Conservation (phyloP, 2,888 invertebrate genomes). For the Pocota personata region DNA sequence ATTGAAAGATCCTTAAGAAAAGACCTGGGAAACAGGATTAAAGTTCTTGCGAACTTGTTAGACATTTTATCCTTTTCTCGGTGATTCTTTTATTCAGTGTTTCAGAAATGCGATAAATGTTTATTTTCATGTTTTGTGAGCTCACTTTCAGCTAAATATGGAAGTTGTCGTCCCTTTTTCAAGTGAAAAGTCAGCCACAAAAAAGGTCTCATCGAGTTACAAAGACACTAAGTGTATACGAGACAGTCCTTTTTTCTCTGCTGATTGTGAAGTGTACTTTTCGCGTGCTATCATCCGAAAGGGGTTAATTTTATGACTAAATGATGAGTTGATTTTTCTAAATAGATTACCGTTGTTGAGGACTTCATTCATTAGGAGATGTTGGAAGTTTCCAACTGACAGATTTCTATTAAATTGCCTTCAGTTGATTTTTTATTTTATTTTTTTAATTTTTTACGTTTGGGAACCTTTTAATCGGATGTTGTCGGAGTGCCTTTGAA, state of each 20-base stretch:
- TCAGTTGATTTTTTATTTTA: background rate
- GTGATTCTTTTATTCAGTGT: slow-evolving; percentile 36
- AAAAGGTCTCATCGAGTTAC: slow-evolving; percentile 39
- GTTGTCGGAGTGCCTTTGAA: slow-evolving; percentile 38
- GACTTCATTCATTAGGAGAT: slow-evolving; percentile 53
- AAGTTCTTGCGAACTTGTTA: slow-evolving; percentile 56
- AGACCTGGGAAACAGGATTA: slow-evolving; percentile 61
- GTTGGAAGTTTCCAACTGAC: slow-evolving; percentile 44
- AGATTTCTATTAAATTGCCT: slow-evolving; percentile 28
- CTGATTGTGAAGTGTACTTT: slow-evolving; percentile 21
- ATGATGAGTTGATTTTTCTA: slow-evolving; percentile 69
- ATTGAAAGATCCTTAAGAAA: slow-evolving; percentile 44
- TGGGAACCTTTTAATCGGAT: slow-evolving; percentile 50
- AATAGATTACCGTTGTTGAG: slow-evolving; percentile 64
- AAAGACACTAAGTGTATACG: slow-evolving; percentile 16
- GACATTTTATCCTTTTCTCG: slow-evolving; percentile 24
- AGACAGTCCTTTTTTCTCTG: background rate
- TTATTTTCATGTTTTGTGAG: slow-evolving; percentile 54
- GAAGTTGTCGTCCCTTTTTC: slow-evolving; percentile 37
- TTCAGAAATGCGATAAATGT: slow-evolving; percentile 64
- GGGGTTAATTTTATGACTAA: slow-evolving; percentile 54
- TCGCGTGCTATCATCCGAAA: slow-evolving; percentile 37
- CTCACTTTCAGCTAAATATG: slow-evolving; percentile 11
- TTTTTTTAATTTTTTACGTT: slow-evolving; percentile 36
- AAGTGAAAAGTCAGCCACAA: background rate